Conservation (phyloP, 1,140 invertebrate genomes). For the Meteorus sp. region DNA sequence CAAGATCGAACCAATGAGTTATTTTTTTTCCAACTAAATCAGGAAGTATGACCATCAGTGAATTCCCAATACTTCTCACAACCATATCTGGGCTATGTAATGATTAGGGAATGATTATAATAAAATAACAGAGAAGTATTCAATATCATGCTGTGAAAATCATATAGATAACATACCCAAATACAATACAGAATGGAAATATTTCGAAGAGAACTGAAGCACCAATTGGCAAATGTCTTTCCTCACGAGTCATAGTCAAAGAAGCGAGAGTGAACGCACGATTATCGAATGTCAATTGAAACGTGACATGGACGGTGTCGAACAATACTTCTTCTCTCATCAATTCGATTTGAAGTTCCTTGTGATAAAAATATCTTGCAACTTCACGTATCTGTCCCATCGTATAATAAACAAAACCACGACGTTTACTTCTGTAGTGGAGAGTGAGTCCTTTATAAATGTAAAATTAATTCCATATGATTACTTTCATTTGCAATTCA, state of each 20-base stretch:
- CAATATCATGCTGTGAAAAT: background rate
- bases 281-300: constrained; percentile 94
- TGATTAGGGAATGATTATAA: background rate
- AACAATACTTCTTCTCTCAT: constrained; percentile 82
- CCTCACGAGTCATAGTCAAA: constrained; percentile 79
- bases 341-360: constrained; percentile 89
- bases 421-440: constrained; percentile 89
- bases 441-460: constrained; percentile 75
- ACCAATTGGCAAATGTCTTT: constrained; percentile 83
- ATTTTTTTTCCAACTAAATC: constrained; percentile 85
- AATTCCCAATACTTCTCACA: constrained; percentile 87
- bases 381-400: constrained; percentile 96
- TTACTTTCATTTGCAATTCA: constrained; percentile 1
- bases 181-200: constrained; percentile 97
- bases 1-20: constrained; percentile 87
- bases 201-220: constrained; percentile 92
- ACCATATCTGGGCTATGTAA: constrained; percentile 80
- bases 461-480: no score
- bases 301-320: constrained; percentile 91
- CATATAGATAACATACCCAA: constrained; percentile 68
- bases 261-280: constrained; percentile 80
- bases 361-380: constrained; percentile 89
- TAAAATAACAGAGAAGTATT: constrained; percentile 2
- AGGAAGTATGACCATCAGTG: constrained; percentile 87
- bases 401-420: constrained; percentile 94